Evolutionary conservation across 2,888 invertebrate species (phyloP), one percentile per base, ranked within the genome.

Genomic region (Lomographa bimaculata): DNA sequence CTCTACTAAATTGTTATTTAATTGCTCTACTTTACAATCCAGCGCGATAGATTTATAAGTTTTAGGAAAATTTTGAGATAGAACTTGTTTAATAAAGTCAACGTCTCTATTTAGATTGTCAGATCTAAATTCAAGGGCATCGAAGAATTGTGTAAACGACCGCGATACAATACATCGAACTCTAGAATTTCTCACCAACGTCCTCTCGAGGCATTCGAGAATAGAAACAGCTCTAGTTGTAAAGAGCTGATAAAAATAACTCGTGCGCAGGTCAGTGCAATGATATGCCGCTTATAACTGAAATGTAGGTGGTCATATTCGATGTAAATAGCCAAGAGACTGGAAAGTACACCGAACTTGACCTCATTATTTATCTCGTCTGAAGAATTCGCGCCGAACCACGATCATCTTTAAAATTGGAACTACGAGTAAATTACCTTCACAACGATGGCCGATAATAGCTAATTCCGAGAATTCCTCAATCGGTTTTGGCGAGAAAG

Each of bases 311-410:
- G 57, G 49, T 54, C 56, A 60, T 14, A 50, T 52, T 39, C 43
- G 53, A 60, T 63, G 66, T 60, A 69, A 69, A 67, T 64, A 71
- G 54, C 59, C 41, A 32, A 39, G 54, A 71, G 59, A 51, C 45
- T 47, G 34, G 54, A 57, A 64, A 71, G 16, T 73, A 70, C 53
- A 48, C 48, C 64, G 72, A 71, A 67, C 77, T 81, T 81, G 79
- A 78, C 80, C 79, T 69, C 73, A 78, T 75, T 76, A 72, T 68
- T 67, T 60, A 58, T 73, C 74, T 72, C 71, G 75, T 71, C 65
- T 54, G 49, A 44, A 54, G 4, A 4, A 14, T 14, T 3, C 14
- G 4, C 14, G 14, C 14, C 14, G 14, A 14, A 14, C 4, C 14
- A n/a, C 14, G 14, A 14, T 14, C 3, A 14, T 4, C 14, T 14